These are phyloP conservation scores for Cottoperca gobio DNA, from an alignment of 2,797 vertebrate genomes.

Conservation along the genomic window DNA sequence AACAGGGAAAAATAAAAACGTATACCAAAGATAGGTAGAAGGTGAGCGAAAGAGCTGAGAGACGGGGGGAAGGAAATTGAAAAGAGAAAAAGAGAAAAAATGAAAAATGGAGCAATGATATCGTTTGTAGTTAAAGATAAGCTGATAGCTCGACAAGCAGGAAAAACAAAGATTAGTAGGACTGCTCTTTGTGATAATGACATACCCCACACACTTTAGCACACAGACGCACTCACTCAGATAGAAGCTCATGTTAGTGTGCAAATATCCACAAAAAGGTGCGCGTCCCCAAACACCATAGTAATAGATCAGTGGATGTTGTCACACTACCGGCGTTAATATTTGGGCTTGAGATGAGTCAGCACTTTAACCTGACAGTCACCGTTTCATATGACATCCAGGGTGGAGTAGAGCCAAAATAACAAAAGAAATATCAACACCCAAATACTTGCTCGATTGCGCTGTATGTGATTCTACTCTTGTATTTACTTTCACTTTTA, in stretches of 20 bases:
- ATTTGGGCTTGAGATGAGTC: background rate
- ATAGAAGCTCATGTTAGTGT: too few species aligned
- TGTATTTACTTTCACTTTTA: background rate
- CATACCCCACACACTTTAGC: too few species aligned
- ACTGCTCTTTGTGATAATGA: background rate
- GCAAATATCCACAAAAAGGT: too few species aligned
- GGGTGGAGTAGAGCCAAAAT: background rate
- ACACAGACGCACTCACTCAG: too few species aligned
- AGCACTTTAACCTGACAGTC: background rate
- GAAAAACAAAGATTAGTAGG: constrained; percentile 19
- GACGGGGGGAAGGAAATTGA: background rate
- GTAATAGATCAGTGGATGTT: background rate
- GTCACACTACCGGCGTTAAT: background rate
- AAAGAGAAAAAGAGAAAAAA: too few species aligned
- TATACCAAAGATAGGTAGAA: background rate
- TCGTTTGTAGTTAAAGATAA: constrained; percentile 13
- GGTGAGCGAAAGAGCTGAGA: background rate
- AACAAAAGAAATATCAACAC: background rate
- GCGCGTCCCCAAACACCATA: background rate
- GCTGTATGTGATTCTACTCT: background rate
- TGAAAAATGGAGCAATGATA: background rate
- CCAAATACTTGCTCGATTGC: background rate
- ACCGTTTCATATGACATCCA: background rate
- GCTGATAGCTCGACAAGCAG: constrained; percentile 4
- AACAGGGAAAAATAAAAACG: background rate